Conservation (phyloP, 2,113 vertebrate genomes). For the Leptodactylus fuscus region DNA sequence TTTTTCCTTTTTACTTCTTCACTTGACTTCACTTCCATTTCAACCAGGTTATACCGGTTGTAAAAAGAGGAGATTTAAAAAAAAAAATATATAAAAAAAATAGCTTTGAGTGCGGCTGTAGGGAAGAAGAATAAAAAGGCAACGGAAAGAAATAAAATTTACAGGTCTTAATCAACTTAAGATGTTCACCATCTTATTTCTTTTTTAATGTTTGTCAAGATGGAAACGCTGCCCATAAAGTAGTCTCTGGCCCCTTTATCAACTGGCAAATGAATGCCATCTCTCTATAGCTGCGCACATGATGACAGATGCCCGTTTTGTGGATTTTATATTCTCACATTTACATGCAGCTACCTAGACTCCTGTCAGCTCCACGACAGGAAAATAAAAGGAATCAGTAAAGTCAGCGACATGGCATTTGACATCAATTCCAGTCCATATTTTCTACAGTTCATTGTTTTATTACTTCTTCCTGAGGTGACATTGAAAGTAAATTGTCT, state of each 20-base stretch:
- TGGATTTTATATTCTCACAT: conserved; percentile 1
- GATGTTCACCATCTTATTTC: conserved; percentile 40
- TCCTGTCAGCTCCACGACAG: not conserved
- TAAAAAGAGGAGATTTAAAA: conserved; percentile 48
- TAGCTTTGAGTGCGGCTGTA: not conserved
- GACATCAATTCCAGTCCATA: not conserved
- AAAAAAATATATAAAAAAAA: conserved; percentile 20
- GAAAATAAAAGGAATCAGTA: conserved; percentile 2
- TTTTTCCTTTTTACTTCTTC: conserved; percentile 38
- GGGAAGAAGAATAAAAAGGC: conserved; percentile 29
- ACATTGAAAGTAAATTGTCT: not conserved
- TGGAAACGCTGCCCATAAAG: conserved; percentile 34
- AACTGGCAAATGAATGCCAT: conserved; percentile 31
- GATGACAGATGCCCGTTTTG: conserved; percentile 10
- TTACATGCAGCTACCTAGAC: not conserved
- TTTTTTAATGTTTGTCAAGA: conserved; percentile 52
- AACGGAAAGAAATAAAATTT: conserved; percentile 45
- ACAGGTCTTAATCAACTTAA: conserved; percentile 53
- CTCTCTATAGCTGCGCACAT: not conserved
- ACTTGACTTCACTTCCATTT: conserved; percentile 52
- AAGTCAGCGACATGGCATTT: not conserved
- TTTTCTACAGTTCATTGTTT: not conserved
- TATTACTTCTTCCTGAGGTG: not conserved
- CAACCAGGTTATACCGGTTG: conserved; percentile 38
- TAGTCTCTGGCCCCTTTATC: not conserved